Evolutionary conservation across 2,797 vertebrate genomes (phyloP).

Genomic region (Rousettus madagascariensis): DNA sequence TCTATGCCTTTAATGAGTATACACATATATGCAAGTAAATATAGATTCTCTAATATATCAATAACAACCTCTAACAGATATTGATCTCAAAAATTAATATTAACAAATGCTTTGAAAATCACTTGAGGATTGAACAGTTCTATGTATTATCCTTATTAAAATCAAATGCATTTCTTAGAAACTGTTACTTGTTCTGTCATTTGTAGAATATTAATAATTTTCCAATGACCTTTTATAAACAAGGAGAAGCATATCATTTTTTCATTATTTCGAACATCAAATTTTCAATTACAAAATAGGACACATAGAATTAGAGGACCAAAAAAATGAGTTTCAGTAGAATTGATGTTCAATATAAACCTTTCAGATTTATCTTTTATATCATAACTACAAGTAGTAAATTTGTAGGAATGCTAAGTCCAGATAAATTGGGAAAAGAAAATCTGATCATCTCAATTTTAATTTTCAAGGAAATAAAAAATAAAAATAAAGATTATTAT

Average conservation of each 20-base stretch:
- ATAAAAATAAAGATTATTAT: not conserved
- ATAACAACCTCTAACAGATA: not conserved
- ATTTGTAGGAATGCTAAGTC: not conserved
- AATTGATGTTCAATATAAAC: not conserved
- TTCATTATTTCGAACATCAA: constrained; percentile 40
- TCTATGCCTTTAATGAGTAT: not conserved
- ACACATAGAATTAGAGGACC: not conserved
- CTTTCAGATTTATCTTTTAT: not conserved
- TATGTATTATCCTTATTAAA: not conserved
- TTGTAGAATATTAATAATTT: constrained; percentile 47
- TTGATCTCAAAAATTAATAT: not conserved
- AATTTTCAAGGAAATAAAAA: constrained; percentile 23
- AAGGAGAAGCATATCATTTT: constrained; percentile 24
- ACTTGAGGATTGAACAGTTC: not conserved
- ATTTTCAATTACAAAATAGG: constrained; percentile 13
- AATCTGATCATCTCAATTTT: not conserved
- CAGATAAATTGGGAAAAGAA: not conserved
- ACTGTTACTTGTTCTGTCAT: not conserved
- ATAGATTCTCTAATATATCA: constrained; percentile 19
- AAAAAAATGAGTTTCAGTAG: not conserved
- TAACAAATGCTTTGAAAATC: not conserved
- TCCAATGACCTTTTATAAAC: not conserved
- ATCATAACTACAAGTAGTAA: not conserved
- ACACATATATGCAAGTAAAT: not conserved
- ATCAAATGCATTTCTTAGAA: constrained; percentile 30